Base-by-base conservation (phyloP, 2,888 invertebrate species). In the Alentia gelatinosa region DNA sequence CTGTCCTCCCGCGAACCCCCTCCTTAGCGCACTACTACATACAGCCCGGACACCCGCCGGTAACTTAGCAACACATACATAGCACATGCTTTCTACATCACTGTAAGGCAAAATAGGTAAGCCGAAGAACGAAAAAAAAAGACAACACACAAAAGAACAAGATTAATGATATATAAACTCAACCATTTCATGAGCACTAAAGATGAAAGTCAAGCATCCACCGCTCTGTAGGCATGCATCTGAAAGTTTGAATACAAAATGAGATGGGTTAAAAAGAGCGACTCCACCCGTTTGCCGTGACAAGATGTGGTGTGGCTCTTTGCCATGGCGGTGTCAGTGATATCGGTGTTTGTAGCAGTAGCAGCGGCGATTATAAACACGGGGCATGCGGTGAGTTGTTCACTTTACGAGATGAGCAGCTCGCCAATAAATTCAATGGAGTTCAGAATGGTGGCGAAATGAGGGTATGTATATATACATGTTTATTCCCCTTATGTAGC, bases 151-250 rank as follows among this genome's bases (percentile, higher is more conserved):
- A n/a, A n/a, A n/a, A n/a, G n/a, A n/a, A n/a, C 63, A 63, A 63
- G 35, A 39, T 79, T 15, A 79, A 79, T 19, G n/a, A 56, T 56
- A 56, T n/a, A 56, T 56, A 37, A 79, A 39, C 37, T 7, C 35
- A 37, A 79, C n/a, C 35, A 26, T 19, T 39, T 15, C 5, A 12
- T n/a, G 19, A n/a, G 56, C 56, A n/a, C n/a, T n/a, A 56, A 56
- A 56, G 56, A 56, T n/a, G 56, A n/a, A 56, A 79, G 74, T 39
- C 35, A 39, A 39, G 39, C 79, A 79, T 35, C 79, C 35, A 79
- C 79, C 37, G 37, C 79, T 79, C 79, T 79, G 79, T 79, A 37
- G 23, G n/a, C 79, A 79, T 79, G 79, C 79, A 23, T 79, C 79
- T 79, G 79, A 79, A 79, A 79, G 19, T 74, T 33, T 47, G 9